Percentiles rank a stretch among this genome's conserved stretches.
Conservation (phyloP, 2,888 invertebrate species). For the Hymenopus coronatus region DNA sequence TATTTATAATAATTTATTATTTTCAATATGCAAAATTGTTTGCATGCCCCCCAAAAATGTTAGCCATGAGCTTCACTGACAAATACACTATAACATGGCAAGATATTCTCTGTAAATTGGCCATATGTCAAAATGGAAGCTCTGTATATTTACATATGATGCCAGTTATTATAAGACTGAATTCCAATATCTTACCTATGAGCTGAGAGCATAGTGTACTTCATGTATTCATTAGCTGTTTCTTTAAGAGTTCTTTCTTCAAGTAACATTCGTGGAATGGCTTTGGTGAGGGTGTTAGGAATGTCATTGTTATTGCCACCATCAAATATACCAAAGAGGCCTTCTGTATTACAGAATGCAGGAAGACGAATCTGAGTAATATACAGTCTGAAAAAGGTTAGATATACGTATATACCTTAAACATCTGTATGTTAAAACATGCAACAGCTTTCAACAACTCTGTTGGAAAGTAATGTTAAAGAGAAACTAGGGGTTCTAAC, state of each 20-base stretch:
- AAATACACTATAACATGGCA: too few species aligned
- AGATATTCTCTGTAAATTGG: too few species aligned
- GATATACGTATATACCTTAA: background rate
- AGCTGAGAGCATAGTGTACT: conserved; percentile 76
- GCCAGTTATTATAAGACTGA: too few species aligned
- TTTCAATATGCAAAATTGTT: too few species aligned
- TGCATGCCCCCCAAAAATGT: too few species aligned
- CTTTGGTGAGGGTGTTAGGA: conserved; percentile 67
- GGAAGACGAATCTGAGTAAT: conserved; percentile 75
- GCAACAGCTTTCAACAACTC: background rate
- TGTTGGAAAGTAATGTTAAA: background rate
- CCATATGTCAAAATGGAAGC: too few species aligned
- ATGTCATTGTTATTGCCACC: conserved; percentile 70
- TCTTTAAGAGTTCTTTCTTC: conserved; percentile 80
- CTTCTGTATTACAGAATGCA: conserved; percentile 76
- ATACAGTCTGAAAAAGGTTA: conserved; percentile 53
- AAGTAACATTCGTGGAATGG: conserved; percentile 73
- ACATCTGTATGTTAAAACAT: background rate
- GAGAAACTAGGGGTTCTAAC: background rate
- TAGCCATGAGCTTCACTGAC: too few species aligned
- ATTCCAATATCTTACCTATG: conserved; percentile 52
- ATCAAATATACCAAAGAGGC: conserved; percentile 80
- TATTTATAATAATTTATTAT: too few species aligned
- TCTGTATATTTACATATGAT: too few species aligned
- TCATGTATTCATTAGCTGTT: conserved; percentile 77